These are phyloP conservation scores for Sceliomorpha sp. DNA, from an alignment of 2,888 invertebrate species.

Conservation along the genomic window DNA sequence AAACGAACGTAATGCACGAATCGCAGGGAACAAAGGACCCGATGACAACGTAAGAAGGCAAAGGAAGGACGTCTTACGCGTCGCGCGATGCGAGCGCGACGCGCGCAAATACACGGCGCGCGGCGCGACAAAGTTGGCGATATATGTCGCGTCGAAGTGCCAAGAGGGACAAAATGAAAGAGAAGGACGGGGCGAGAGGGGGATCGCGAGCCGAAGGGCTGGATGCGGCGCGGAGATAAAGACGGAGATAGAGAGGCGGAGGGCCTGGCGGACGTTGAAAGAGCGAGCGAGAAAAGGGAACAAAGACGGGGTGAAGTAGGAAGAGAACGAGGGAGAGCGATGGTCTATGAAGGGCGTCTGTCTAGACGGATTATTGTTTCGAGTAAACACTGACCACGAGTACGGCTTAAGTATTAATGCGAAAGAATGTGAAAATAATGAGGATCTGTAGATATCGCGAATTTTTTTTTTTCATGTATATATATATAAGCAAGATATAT, in stretches of 20 bases:
- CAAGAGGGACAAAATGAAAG: conserved; percentile 33
- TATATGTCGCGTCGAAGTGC: conserved; percentile 14
- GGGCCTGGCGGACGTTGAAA: conserved; percentile 5
- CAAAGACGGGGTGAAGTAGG: conserved; percentile 47
- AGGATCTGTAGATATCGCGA: too few relatives aligned
- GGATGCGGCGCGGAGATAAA: conserved; percentile 28
- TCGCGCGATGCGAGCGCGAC: too few relatives aligned
- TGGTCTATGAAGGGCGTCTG: conserved; percentile 65
- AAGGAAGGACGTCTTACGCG: too few relatives aligned
- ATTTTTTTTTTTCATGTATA: too few relatives aligned
- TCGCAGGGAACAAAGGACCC: too few relatives aligned
- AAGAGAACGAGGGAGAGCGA: conserved; percentile 50
- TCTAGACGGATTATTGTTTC: conserved; percentile 73
- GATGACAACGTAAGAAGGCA: too few relatives aligned
- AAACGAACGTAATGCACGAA: too few relatives aligned
- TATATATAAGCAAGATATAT: too few relatives aligned
- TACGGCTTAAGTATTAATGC: conserved; percentile 35
- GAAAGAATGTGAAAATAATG: background rate
- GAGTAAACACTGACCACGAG: conserved; percentile 67
- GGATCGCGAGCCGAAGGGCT: conserved; percentile 42
- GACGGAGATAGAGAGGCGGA: conserved; percentile 29
- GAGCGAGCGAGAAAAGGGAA: conserved; percentile 38
- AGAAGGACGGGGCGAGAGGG: conserved; percentile 31
- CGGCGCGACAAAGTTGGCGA: conserved; percentile 36
- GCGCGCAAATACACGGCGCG: too few relatives aligned